Base-by-base conservation (phyloP, 2,888 invertebrate species). In the Tiliacea citrago region DNA sequence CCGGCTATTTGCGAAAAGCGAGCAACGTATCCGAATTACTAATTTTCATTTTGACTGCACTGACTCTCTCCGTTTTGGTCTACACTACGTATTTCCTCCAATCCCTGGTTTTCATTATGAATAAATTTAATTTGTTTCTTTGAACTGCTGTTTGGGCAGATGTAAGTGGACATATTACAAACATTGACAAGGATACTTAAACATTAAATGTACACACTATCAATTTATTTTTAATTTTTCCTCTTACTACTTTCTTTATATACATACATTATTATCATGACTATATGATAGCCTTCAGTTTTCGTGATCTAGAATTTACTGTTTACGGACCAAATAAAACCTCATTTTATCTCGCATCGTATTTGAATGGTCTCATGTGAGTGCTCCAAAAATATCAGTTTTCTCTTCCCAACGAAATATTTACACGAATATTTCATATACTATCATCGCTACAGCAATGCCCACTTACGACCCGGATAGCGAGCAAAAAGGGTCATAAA, bases 401-500 rank as follows among this genome's bases (percentile, higher is more conserved):
- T 62, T 13, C 16, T 47, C 47, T 35, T 42, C 2, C 6, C 60
- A 66, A 35, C 63, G 57, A 51, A 62, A 67, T 45, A 42, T 39
- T 18, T 35, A 7, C n/a, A 67, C 39, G 47, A 77, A 55, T 81
- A 67, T 69, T 67, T 82, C 29, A 76, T 67, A 55, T 29, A 58
- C 35, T 65, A 68, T 57, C 39, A 77, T 60, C 68, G 39, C 45
- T 60, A 55, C 58, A 78, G 16, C 66, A 78, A 49, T 49, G n/a
- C 7, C 55, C 67, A 73, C 49, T 73, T 73, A 63, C 21, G 2
- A 57, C 53, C 45, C 69, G 55, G 62, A 79, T 39, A 21, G 57
- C 67, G 13, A 18, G 66, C 49, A 68, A 69, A 83, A 80, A 70
- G 29, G 24, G 49, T 45, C 53, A 55, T 82, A 76, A 83, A 82